A percentile compares a stretch with the other conserved stretches of the same genome.
These are phyloP conservation scores for Vombatus ursinus DNA, from an alignment of 2,113 vertebrate species.

Conservation along the genomic window DNA sequence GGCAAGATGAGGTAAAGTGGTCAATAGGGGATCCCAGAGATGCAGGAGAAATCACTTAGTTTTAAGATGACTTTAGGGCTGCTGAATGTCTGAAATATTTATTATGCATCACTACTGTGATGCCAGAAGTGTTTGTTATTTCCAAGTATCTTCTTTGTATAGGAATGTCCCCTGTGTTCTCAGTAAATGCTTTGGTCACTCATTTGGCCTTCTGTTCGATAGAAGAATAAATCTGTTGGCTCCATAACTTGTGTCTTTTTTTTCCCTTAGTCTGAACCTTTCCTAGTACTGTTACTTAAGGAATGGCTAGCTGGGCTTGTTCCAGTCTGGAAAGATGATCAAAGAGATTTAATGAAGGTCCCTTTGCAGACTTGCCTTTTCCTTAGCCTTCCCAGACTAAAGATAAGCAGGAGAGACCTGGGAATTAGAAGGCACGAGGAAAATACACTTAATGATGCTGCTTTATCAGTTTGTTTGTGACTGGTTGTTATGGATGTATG, in stretches of 20 bases:
- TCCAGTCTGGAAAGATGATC: not conserved
- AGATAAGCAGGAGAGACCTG: not conserved
- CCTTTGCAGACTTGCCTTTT: not conserved
- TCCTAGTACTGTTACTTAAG: rapidly evolving
- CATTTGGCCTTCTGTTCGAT: not conserved
- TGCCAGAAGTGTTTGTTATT: not conserved
- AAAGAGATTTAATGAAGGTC: not conserved
- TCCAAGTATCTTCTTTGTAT: too few species aligned
- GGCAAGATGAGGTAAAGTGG: slow-evolving; percentile 93
- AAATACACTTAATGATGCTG: not conserved
- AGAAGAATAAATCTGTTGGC: not conserved
- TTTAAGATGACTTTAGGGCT: not conserved
- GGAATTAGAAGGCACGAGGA: not conserved
- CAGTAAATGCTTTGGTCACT: too few species aligned
- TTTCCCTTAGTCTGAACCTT: not conserved
- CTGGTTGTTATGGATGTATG: not conserved
- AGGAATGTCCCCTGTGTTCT: not conserved
- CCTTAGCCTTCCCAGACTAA: not conserved
- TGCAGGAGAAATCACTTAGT: not conserved
- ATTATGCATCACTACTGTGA: rapidly evolving
- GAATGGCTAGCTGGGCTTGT: not conserved
- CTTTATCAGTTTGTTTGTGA: not conserved
- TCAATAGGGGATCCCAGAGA: slow-evolving; percentile 14
- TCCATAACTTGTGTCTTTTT: not conserved
- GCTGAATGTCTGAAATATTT: not conserved